phyloP scores from a whole-genome alignment of 2,113 vertebrate genomes.

The Eulacestoma nigropectus region DNA sequence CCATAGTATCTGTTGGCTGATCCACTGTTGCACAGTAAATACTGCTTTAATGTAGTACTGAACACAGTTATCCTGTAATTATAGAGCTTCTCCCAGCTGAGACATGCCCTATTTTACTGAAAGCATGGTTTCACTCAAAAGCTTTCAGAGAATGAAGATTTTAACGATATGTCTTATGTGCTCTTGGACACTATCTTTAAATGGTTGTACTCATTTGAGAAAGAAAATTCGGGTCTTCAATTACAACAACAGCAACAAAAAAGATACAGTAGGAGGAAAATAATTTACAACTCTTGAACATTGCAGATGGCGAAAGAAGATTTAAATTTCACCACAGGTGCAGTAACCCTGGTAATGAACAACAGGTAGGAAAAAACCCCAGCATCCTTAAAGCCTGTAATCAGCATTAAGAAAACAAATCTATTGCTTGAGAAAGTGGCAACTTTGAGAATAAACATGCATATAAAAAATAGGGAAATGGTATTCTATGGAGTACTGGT shows the following conservation, averaged over 20 bases:
- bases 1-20: background rate
- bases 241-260: background rate
- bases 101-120: background rate
- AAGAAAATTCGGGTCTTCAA: background rate
- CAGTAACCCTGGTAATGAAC: background rate
- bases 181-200: background rate
- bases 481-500: background rate
- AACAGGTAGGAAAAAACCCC: fast-evolving
- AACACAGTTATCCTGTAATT: background rate
- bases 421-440: background rate
- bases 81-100: background rate
- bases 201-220: background rate
- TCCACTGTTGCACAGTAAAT: background rate
- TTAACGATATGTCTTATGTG: background rate
- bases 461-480: background rate
- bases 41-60: background rate
- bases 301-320: background rate
- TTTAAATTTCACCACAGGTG: background rate
- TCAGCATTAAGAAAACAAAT: background rate
- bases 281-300: background rate
- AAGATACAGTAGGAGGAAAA: background rate
- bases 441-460: background rate
- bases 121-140: background rate
- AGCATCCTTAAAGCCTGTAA: background rate
- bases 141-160: background rate